A percentile compares a stretch with the other conserved stretches of the same genome.
Conservation (phyloP, 2,888 invertebrate species). For the Nesidiocoris tenuis region DNA sequence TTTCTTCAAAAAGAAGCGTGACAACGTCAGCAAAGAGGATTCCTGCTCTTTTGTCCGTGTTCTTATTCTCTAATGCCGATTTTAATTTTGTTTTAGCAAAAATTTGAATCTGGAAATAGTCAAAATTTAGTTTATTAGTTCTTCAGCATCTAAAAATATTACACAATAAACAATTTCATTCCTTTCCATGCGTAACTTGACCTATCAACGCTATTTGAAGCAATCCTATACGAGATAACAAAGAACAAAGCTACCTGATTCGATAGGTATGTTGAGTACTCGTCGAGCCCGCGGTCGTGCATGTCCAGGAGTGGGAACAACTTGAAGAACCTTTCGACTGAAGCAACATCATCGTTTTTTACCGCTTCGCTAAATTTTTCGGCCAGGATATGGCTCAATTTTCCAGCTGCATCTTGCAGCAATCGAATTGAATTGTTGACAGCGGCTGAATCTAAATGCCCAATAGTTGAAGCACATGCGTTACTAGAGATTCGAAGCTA, state of each 20-base stretch:
- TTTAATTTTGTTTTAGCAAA: conserved; percentile 72
- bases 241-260: conserved; percentile 26
- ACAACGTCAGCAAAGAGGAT: conserved; percentile 83
- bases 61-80: conserved; percentile 64
- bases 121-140: not conserved
- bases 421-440: conserved; percentile 70
- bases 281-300: conserved; percentile 83
- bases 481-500: not conserved
- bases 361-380: conserved; percentile 90
- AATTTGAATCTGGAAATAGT: conserved; percentile 59
- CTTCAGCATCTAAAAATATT: too few relatives aligned
- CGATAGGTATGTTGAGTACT: conserved; percentile 84
- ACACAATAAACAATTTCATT: too few relatives aligned
- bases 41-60: conserved; percentile 69
- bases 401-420: conserved; percentile 73
- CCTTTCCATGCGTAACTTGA: too few relatives aligned
- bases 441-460: conserved; percentile 63
- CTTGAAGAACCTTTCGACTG: conserved; percentile 93
- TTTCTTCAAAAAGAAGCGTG: conserved; percentile 79
- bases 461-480: too few relatives aligned
- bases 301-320: conserved; percentile 92
- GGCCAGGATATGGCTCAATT: conserved; percentile 69
- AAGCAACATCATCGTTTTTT: conserved; percentile 78
- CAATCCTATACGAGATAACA: too few relatives aligned
- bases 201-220: too few relatives aligned